Evolutionary conservation across 1,140 invertebrate species (phyloP).

Genomic region (Trinorchestia longiramus): DNA sequence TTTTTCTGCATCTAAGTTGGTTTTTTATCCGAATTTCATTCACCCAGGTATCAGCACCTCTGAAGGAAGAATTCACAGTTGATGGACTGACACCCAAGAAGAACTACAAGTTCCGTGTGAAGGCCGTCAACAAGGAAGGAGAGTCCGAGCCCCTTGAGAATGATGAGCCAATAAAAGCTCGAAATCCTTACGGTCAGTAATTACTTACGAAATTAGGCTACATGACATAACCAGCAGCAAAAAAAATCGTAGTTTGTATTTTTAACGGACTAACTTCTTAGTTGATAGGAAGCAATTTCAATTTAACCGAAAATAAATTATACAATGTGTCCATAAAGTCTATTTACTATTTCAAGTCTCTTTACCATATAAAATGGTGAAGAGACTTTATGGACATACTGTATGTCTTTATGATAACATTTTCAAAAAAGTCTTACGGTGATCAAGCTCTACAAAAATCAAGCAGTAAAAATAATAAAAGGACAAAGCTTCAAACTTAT

Average conservation of each 20-base stretch:
- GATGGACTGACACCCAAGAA: constrained; percentile 95
- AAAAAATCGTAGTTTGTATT: too few species aligned
- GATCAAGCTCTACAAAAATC: too few species aligned
- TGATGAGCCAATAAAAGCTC: constrained; percentile 87
- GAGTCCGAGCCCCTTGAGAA: constrained; percentile 96
- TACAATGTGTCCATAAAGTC: too few species aligned
- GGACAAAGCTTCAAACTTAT: background rate
- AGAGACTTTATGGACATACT: too few species aligned
- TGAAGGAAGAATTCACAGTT: constrained; percentile 85
- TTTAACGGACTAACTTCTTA: too few species aligned
- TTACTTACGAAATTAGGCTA: background rate
- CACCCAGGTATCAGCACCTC: constrained; percentile 74
- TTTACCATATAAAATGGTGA: too few species aligned
- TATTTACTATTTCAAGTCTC: too few species aligned
- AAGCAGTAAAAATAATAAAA: too few species aligned
- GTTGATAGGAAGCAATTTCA: too few species aligned
- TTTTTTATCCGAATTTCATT: background rate
- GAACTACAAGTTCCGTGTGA: constrained; percentile 98
- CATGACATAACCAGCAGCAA: background rate
- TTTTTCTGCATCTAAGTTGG: background rate
- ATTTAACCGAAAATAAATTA: too few species aligned
- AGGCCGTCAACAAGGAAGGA: constrained; percentile 98
- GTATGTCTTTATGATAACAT: too few species aligned
- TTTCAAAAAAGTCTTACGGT: too few species aligned
- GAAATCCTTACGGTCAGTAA: constrained; percentile 92